Base-by-base conservation (phyloP, 1,140 invertebrate species). In the Heliconius hermathena region DNA sequence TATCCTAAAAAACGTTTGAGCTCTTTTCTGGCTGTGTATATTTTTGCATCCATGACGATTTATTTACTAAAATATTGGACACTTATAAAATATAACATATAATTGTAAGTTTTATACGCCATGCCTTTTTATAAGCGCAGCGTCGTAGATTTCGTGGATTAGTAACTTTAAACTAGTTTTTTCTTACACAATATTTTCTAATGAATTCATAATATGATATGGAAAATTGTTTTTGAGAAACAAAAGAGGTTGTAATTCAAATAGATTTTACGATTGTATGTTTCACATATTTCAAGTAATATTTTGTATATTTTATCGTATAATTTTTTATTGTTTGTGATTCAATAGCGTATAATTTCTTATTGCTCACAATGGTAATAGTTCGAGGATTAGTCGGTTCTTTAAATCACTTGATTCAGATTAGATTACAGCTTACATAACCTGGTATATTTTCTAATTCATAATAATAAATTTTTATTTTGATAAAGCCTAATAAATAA, bases 121-220 rank as follows among this genome's bases (percentile, higher is more conserved):
- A 52, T 22, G 8, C n/a, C n/a, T 22, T 29, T 16, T 22, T 66
- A 16, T 66, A 57, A n/a, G 8, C 3, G 26, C 18, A 66, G 60
- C 60, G 4, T 66, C 26, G 60, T 29, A 29, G 22, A 66, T 66
- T 66, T 29, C 3, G 22, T 66, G 60, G 22, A 66, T 66, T 66
- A 13, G 9, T 4, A 29, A 29, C 22, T 66, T 66, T 66, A 29
- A 16, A 66, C 60, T 13, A 13, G 60, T 26, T 66, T 66, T 66
- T 26, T 66, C 26, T 66, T 66, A 66, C 60, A 66, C 60, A 66
- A 66, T 26, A 66, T 66, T 66, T 66, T 66, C 60, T 66, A 66
- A 66, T 66, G 26, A 66, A 66, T 66, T 66, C 60, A 66, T 66
- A 52, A 66, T 46, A 46, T 66, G 60, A 66, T 66, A 66, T 29